A percentile compares a stretch with the other conserved stretches of the same genome.
Evolutionary conservation across 2,113 vertebrate genomes (phyloP).

Genomic region (Odontophorus gujanensis): DNA sequence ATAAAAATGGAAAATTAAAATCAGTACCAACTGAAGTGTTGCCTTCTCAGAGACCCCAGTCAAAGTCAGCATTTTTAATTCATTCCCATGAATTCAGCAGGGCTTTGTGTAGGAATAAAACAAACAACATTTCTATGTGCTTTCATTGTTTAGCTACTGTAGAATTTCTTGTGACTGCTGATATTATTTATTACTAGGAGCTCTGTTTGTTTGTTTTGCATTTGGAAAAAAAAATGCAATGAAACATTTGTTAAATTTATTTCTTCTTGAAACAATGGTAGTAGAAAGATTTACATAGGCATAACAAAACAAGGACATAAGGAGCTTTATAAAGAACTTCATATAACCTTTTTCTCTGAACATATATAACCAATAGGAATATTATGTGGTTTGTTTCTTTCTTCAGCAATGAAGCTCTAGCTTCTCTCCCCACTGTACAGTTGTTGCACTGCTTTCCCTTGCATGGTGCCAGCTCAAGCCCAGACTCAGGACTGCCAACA

Average conservation of each 20-base stretch:
- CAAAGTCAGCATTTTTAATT: slow-evolving; percentile 24
- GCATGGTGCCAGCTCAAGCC: not conserved
- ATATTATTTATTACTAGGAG: slow-evolving; percentile 57
- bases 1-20: slow-evolving; percentile 27
- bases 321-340: not conserved
- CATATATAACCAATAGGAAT: not conserved
- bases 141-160: slow-evolving; percentile 51
- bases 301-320: slow-evolving; percentile 21
- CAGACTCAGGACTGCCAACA: not conserved
- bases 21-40: not conserved
- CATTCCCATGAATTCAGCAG: not conserved
- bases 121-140: slow-evolving; percentile 20
- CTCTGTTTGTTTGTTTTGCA: slow-evolving; percentile 51
- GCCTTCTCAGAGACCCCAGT: not conserved
- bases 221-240: slow-evolving; percentile 39
- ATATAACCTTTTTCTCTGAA: not conserved
- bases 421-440: slow-evolving; percentile 25
- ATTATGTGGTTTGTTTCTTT: slow-evolving; percentile 20
- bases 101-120: slow-evolving; percentile 22
- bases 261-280: slow-evolving; percentile 28
- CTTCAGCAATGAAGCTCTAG: slow-evolving; percentile 5
- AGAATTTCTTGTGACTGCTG: slow-evolving; percentile 31
- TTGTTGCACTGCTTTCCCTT: not conserved
- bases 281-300: slow-evolving; percentile 42
- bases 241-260: slow-evolving; percentile 48